A percentile compares a stretch with the other conserved stretches of the same genome.
phyloP scores from a whole-genome alignment of 1,140 invertebrate species.

The Heliconius congener region DNA sequence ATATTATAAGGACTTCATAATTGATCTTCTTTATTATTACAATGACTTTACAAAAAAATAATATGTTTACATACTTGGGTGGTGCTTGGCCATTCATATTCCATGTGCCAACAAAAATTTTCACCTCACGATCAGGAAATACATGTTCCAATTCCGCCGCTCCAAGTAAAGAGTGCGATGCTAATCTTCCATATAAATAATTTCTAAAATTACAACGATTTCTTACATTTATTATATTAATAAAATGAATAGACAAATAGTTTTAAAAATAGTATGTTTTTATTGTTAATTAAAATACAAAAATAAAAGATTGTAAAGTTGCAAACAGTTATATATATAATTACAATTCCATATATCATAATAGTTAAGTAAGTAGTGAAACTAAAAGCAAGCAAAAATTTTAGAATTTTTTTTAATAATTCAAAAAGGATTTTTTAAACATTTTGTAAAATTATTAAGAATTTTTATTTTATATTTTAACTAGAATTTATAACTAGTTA shows the following conservation, averaged over 20 bases:
- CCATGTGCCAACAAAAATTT: constrained; percentile 96
- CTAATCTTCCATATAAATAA: constrained; percentile 89
- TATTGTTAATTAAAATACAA: too few relatives aligned
- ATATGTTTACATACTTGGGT: constrained; percentile 81
- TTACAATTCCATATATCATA: too few relatives aligned
- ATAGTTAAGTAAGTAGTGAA: too few relatives aligned
- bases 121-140: constrained; percentile 91
- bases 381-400: too few relatives aligned
- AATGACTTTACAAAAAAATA: too few relatives aligned
- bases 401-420: too few relatives aligned
- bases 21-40: too few relatives aligned
- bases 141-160: constrained; percentile 91
- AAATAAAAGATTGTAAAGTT: too few relatives aligned
- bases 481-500: neutral
- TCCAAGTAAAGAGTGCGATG: constrained; percentile 90
- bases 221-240: neutral
- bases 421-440: too few relatives aligned
- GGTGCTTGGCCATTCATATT: constrained; percentile 96
- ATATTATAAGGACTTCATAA: too few relatives aligned
- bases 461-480: neutral
- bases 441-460: neutral
- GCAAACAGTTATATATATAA: too few relatives aligned
- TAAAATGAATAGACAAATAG: neutral
- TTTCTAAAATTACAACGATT: constrained; percentile 80
- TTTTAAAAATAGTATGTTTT: neutral